These are phyloP conservation scores for Drosophila tripunctata DNA, from an alignment of 2,888 invertebrate species.

Conservation along the genomic window DNA sequence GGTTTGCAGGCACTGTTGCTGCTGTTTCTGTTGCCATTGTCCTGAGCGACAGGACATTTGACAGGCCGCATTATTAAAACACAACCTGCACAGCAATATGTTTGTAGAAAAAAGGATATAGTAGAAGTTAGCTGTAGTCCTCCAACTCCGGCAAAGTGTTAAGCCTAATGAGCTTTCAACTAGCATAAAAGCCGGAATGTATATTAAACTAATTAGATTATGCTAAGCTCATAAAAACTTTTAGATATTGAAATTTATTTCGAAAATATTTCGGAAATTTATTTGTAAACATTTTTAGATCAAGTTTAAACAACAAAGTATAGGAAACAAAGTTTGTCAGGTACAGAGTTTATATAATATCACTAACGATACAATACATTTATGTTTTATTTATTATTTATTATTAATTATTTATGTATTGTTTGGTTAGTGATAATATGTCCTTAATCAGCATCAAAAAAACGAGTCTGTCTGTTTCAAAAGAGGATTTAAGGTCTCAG, in stretches of 20 bases:
- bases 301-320: too few species aligned
- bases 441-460: too few species aligned
- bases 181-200: constrained; percentile 5
- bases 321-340: too few species aligned
- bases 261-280: not conserved
- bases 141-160: constrained; percentile 11
- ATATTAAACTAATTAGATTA: constrained; percentile 12
- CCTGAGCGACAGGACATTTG: constrained; percentile 23
- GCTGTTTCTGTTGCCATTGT: constrained; percentile 3
- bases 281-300: too few species aligned
- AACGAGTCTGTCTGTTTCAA: too few species aligned
- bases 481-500: too few species aligned
- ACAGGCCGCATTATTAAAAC: constrained; percentile 52
- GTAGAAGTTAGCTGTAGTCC: not conserved
- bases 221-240: not conserved
- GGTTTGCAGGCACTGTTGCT: constrained; percentile 9
- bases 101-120: not conserved
- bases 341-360: too few species aligned
- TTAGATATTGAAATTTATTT: not conserved
- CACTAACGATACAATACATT: too few species aligned
- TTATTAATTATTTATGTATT: too few species aligned
- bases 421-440: too few species aligned
- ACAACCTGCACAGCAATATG: constrained; percentile 11
- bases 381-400: too few species aligned
- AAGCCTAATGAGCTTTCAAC: constrained; percentile 17